A percentile compares a stretch with the other conserved stretches of the same genome.
phyloP scores from a whole-genome alignment of 2,888 invertebrate genomes.

The Julus scandinavius region DNA sequence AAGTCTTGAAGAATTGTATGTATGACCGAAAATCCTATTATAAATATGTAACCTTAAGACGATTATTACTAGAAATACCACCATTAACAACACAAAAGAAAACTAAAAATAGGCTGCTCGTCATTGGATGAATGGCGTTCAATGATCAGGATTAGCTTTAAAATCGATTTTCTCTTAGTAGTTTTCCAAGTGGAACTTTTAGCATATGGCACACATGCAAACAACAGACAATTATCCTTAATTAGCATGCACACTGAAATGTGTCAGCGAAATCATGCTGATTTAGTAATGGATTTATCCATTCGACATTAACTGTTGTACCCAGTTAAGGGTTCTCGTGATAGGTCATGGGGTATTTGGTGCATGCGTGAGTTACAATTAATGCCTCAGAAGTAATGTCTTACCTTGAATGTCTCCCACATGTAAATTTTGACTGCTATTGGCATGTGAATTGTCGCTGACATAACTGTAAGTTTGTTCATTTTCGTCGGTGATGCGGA shows the following conservation, averaged over 20 bases:
- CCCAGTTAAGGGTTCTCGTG: neutral
- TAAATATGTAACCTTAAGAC: neutral
- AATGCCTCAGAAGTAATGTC: conserved; percentile 23
- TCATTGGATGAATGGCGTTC: neutral
- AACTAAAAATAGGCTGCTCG: neutral
- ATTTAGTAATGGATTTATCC: neutral
- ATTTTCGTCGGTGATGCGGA: conserved; percentile 67
- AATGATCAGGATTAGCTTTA: conserved; percentile 25
- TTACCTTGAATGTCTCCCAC: conserved; percentile 48
- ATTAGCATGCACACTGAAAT: conserved; percentile 17
- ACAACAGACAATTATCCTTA: conserved; percentile 10
- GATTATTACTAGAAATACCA: neutral
- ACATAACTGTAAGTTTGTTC: conserved; percentile 66
- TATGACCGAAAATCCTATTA: neutral
- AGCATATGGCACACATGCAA: conserved; percentile 23
- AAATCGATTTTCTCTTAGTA: conserved; percentile 33
- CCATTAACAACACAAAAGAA: neutral
- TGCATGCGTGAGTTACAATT: neutral
- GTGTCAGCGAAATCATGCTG: neutral
- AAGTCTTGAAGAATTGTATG: neutral
- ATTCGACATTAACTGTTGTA: neutral
- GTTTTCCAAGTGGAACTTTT: neutral
- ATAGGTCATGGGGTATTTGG: neutral
- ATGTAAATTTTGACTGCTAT: conserved; percentile 52
- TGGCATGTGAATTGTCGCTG: conserved; percentile 61